phyloP scores from a whole-genome alignment of 1,140 invertebrate genomes.

The Forficula auricularia region DNA sequence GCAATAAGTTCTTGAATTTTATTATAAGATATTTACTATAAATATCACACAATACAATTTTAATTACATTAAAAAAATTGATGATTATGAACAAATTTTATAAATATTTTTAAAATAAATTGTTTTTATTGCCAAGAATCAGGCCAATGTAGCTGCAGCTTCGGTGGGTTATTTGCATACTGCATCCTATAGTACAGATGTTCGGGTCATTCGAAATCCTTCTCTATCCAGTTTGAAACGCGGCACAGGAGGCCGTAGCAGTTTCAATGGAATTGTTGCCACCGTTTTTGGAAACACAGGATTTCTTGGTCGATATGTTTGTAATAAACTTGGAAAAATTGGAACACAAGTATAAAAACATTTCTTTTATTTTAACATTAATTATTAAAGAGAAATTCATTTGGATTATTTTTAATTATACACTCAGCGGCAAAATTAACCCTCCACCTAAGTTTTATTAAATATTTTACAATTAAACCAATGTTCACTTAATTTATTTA shows the following conservation, averaged over 20 bases:
- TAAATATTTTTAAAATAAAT: no score
- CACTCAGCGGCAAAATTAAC: no score
- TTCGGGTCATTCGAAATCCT: slow-evolving; percentile 26
- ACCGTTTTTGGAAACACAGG: slow-evolving; percentile 92
- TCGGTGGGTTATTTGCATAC: slow-evolving; percentile 14
- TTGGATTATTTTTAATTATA: no score
- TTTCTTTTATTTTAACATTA: neutral
- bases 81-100: no score
- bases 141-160: slow-evolving; percentile 14
- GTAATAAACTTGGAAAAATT: slow-evolving; percentile 73
- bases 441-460: no score
- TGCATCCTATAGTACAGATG: slow-evolving; percentile 22
- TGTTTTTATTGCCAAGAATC: slow-evolving; percentile 17
- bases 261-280: slow-evolving; percentile 89
- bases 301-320: slow-evolving; percentile 68
- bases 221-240: slow-evolving; percentile 50
- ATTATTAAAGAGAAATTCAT: no score
- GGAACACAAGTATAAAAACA: slow-evolving; percentile 50
- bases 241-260: slow-evolving; percentile 84
- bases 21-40: no score
- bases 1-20: no score
- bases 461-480: no score
- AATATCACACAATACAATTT: no score
- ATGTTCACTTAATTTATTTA: no score
- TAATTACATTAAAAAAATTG: no score